These are phyloP conservation scores for Semaprochilodus insignis DNA, from an alignment of 2,797 vertebrate genomes.

Conservation along the genomic window DNA sequence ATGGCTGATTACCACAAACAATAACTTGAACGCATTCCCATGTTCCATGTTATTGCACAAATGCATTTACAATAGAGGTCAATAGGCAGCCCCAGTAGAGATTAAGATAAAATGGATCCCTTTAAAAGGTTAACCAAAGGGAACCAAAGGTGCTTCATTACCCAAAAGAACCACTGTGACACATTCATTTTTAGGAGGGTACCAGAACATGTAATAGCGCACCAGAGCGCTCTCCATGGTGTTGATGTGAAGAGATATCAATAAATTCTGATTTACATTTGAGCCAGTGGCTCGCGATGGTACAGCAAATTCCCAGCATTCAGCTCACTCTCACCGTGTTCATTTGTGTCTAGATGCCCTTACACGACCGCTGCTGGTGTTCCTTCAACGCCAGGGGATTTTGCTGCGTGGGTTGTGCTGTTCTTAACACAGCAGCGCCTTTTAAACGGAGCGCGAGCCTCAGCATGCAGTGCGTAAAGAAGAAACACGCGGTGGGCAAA, in stretches of 20 bases:
- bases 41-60: too few species aligned
- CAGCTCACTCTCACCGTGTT: neutral
- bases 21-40: too few species aligned
- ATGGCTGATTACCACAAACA: too few species aligned
- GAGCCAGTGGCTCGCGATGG: neutral
- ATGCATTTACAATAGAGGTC: too few species aligned
- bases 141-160: too few species aligned
- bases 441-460: neutral
- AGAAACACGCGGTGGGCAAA: neutral
- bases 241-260: neutral
- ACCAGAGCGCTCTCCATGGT: neutral
- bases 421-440: neutral
- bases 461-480: neutral
- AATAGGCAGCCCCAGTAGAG: too few species aligned
- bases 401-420: slow-evolving; percentile 14
- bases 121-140: too few species aligned
- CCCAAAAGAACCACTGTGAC: too few species aligned
- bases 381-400: neutral
- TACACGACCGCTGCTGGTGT: neutral
- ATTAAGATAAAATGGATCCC: too few species aligned
- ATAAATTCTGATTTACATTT: neutral
- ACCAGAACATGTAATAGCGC: neutral
- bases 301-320: neutral
- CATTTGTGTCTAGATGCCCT: neutral
- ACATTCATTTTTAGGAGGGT: neutral